Evolutionary conservation across 2,888 invertebrate species (phyloP), one percentile per base, ranked within the genome.

Genomic region (Ceriagrion tenellum): DNA sequence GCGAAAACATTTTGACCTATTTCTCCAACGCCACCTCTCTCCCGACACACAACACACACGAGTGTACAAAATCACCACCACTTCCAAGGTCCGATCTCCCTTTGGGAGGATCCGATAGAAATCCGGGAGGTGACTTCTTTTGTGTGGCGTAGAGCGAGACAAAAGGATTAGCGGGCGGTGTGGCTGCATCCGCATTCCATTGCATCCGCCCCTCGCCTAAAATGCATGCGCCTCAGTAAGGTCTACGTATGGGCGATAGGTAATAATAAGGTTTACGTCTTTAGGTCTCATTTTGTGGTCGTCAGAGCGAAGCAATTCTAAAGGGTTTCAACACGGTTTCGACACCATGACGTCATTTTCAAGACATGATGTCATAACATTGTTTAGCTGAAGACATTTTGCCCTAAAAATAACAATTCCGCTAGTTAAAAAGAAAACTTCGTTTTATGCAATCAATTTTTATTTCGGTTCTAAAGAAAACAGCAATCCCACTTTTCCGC

Each of bases 1-100:
- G 13, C 91, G 91, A 63, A 91, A 63, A 91, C 91, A 91, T 59
- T 63, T 59, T 63, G 91, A 91, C 91, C 91, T 91, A 91, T 91
- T 91, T 63, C 91, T 40, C 40, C 35, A 30, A 3, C 63, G 0
- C n/a, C 2, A 20, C 59, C 20, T 16, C 3, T 59, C n/a, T 59
- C n/a, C 59, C 30, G 55, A 90, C n/a, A 91, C 63, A 91, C 40
- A 91, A 47, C 91, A 13, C 23, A 89, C 89, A 89, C 55, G 16
- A 10, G 59, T 6, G n/a, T 13, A 10, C 81, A 18, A 81, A 81
- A 30, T 35, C 81, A 81, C 81, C 81, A 81, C 30, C 30, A n/a
- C 81, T n/a, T n/a, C n/a, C 35, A 8, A 59, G 12, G 18, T 20
- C 35, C 35, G 35, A 81, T 81, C 81, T 81, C 81, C 35, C 81